phyloP scores from a whole-genome alignment of 1,140 invertebrate genomes.

The Camponotus floridanus region DNA sequence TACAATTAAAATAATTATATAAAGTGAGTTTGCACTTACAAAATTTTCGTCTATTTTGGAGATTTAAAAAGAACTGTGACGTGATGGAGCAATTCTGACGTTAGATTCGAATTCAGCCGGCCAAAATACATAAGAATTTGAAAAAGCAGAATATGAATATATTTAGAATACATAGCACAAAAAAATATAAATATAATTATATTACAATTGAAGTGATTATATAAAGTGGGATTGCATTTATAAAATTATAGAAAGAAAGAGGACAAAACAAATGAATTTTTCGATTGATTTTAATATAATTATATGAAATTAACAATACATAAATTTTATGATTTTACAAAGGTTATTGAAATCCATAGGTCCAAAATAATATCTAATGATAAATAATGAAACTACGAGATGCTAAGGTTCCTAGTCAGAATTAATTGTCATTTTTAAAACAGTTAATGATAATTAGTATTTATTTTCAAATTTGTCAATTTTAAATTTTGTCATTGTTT shows the following conservation, averaged over 20 bases:
- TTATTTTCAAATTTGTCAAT: no score
- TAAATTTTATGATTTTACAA: no score
- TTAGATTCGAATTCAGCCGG: no score
- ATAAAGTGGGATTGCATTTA: not conserved
- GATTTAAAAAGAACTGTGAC: no score
- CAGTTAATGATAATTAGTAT: no score
- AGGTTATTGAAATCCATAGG: conserved; percentile 18
- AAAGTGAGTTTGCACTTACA: no score
- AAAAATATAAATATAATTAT: not conserved
- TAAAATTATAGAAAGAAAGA: not conserved
- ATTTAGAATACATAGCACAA: not conserved
- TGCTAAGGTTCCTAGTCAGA: not conserved
- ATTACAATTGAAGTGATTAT: not conserved
- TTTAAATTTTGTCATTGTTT: no score
- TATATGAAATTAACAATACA: not conserved
- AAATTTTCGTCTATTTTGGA: no score
- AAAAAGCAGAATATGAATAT: not conserved
- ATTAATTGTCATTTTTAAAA: not conserved
- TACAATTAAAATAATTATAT: no score
- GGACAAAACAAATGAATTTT: not conserved
- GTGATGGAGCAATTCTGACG: no score
- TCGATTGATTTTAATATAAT: not conserved
- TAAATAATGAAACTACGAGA: conserved; percentile 50
- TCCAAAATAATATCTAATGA: not conserved
- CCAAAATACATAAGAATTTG: no score